These are phyloP conservation scores for Rosalia funebris DNA, from an alignment of 2,888 invertebrate genomes.

Conservation along the genomic window DNA sequence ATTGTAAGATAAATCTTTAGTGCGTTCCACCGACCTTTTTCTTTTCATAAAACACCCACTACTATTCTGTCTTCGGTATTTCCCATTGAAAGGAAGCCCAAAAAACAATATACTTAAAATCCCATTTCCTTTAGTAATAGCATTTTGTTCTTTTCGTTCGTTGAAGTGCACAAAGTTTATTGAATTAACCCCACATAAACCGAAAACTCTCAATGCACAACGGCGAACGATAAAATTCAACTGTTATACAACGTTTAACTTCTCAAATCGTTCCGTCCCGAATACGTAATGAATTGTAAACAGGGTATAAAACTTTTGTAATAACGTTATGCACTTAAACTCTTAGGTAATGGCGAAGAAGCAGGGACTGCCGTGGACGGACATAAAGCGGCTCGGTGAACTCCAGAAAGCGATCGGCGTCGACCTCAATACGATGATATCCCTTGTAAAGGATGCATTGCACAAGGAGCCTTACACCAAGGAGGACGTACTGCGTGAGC, in stretches of 20 bases:
- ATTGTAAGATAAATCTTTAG: too few species aligned
- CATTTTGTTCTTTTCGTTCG: background rate
- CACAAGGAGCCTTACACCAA: constrained; percentile 75
- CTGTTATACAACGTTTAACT: constrained; percentile 28
- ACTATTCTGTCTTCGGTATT: too few species aligned
- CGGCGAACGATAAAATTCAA: constrained; percentile 26
- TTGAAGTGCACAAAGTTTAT: background rate
- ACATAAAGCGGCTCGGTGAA: constrained; percentile 75
- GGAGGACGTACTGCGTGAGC: constrained; percentile 63
- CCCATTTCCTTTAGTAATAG: background rate
- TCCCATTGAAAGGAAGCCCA: too few species aligned
- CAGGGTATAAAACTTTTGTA: constrained; percentile 30
- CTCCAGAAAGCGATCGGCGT: constrained; percentile 75
- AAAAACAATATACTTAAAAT: too few species aligned
- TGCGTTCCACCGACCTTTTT: too few species aligned
- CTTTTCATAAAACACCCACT: too few species aligned
- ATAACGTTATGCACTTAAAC: constrained; percentile 23
- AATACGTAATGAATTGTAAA: constrained; percentile 39
- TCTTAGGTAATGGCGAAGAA: constrained; percentile 75
- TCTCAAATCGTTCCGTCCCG: constrained; percentile 30
- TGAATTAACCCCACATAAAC: constrained; percentile 20
- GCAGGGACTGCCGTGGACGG: constrained; percentile 71
- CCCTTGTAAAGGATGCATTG: constrained; percentile 72
- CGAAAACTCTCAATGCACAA: constrained; percentile 15
- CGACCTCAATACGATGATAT: constrained; percentile 75